phyloP scores from a whole-genome alignment of 2,888 invertebrate species.

The Bellardia pandia region DNA sequence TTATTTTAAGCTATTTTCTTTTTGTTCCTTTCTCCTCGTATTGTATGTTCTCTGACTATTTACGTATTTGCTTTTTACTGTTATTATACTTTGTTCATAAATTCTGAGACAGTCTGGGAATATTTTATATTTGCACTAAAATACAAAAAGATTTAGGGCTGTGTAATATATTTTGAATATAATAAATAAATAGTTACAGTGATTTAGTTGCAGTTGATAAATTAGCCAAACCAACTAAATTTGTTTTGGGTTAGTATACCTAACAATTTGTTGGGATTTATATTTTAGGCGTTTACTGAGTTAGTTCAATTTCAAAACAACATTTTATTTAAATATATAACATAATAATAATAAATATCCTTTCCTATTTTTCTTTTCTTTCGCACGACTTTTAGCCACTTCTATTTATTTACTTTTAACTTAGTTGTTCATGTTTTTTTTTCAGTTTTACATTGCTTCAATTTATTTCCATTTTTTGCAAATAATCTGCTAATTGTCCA shows the following conservation, averaged over 20 bases:
- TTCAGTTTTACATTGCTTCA: background rate
- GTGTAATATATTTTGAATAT: no score
- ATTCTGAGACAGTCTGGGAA: conserved; percentile 1
- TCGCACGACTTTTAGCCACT: no score
- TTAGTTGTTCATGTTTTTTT: background rate
- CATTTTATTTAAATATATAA: no score
- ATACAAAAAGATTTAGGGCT: background rate
- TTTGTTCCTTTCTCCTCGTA: no score
- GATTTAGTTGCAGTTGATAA: no score
- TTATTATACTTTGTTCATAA: background rate
- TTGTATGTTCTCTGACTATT: background rate
- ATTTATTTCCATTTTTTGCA: conserved; percentile 33
- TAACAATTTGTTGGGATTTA: no score
- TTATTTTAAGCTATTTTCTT: background rate
- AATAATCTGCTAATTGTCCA: conserved; percentile 60
- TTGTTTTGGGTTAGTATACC: background rate
- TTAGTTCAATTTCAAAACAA: no score
- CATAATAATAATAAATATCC: no score
- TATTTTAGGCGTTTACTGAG: no score
- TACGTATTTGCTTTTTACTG: background rate
- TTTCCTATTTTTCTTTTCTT: no score
- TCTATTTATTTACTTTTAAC: background rate
- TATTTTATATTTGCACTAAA: background rate
- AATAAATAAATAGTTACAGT: no score
- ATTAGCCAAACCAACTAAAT: background rate